Evolutionary conservation across 2,888 invertebrate species (phyloP).

Genomic region (Drosophila putrida): DNA sequence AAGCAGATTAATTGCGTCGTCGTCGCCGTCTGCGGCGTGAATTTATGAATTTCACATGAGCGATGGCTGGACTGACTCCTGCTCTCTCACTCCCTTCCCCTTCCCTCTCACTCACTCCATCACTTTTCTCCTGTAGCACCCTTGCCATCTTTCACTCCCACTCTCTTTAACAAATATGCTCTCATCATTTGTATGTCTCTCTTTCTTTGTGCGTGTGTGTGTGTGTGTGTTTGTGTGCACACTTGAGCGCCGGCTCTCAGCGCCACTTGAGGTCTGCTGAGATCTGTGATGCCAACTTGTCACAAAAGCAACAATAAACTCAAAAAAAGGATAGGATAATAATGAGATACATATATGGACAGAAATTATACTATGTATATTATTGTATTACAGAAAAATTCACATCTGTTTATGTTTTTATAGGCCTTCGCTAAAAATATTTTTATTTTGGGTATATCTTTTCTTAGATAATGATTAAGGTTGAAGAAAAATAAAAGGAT

Average conservation of each 20-base stretch:
- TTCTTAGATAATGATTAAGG: too few species aligned
- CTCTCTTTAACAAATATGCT: constrained; percentile 6
- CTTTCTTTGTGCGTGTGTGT: constrained; percentile 1
- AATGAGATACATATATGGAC: too few species aligned
- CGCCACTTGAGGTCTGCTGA: constrained; percentile 69
- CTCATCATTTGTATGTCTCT: constrained; percentile 13
- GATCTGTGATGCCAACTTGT: not conserved
- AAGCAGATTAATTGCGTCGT: constrained; percentile 71
- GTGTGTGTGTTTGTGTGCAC: constrained; percentile 15
- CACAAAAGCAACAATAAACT: too few species aligned
- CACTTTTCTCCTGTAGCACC: not conserved
- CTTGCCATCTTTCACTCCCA: constrained; percentile 4
- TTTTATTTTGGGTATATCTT: too few species aligned
- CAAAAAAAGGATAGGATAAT: too few species aligned
- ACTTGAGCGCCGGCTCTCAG: constrained; percentile 61
- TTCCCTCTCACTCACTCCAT: not conserved
- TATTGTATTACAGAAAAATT: too few species aligned
- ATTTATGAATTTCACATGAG: constrained; percentile 79
- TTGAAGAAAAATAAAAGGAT: too few species aligned
- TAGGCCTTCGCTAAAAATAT: too few species aligned
- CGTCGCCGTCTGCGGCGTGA: constrained; percentile 60
- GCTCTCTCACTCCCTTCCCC: constrained; percentile 5
- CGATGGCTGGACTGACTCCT: constrained; percentile 53
- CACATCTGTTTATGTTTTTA: too few species aligned
- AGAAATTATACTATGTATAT: too few species aligned